Conservation (phyloP, 2,113 vertebrate species). For the Sinocyclocheilus maitianheensis region DNA sequence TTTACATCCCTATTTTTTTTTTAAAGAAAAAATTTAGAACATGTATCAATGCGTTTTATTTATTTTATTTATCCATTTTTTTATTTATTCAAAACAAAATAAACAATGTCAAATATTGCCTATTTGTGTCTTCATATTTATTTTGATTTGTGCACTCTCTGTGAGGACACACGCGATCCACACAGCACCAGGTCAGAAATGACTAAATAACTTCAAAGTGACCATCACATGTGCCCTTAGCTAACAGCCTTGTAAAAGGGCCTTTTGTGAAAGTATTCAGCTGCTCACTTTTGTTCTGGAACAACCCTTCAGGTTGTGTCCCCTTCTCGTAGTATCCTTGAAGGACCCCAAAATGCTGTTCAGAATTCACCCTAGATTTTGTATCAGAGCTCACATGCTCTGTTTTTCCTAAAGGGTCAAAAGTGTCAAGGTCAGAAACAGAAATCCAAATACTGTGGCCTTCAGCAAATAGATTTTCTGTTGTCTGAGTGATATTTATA, state of each 20-base stretch:
- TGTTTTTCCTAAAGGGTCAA: background rate
- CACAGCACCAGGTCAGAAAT: background rate
- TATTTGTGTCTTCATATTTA: background rate
- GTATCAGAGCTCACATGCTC: background rate
- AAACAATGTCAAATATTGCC: background rate
- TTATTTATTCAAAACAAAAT: no score
- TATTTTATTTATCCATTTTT: no score
- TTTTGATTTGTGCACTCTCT: background rate
- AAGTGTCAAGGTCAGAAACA: slow-evolving; percentile 50
- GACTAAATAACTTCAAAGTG: background rate
- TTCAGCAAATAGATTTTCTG: slow-evolving; percentile 55
- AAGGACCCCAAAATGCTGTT: background rate
- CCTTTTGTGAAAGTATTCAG: background rate
- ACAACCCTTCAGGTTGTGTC: background rate
- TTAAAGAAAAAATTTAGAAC: background rate
- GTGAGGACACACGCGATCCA: background rate
- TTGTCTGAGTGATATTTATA: slow-evolving; percentile 64
- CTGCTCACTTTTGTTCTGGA: background rate
- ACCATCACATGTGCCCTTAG: background rate
- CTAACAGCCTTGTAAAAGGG: background rate
- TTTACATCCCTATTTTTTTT: background rate
- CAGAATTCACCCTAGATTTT: background rate
- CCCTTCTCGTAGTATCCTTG: background rate
- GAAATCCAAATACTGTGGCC: slow-evolving; percentile 44
- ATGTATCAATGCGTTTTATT: no score